Percentiles rank a stretch among this genome's conserved stretches.
phyloP scores from a whole-genome alignment of 2,888 invertebrate genomes.

The Phalera bucephala region DNA sequence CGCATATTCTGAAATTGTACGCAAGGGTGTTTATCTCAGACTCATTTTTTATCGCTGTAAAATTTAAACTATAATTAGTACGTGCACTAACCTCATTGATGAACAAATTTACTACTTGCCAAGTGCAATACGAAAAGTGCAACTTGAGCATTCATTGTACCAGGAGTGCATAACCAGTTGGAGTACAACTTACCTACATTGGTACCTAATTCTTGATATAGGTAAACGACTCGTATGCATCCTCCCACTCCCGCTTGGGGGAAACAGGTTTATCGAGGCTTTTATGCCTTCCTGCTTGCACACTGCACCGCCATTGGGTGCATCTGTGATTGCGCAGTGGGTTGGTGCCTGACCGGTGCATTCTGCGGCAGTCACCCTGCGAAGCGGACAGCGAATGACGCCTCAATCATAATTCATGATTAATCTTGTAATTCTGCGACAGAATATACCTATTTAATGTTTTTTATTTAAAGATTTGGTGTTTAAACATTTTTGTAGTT shows the following conservation, averaged over 20 bases:
- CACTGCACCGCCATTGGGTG: constrained; percentile 8
- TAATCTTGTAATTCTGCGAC: no score
- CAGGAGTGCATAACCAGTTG: constrained; percentile 14
- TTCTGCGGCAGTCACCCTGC: neutral
- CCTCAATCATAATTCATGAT: neutral
- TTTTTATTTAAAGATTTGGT: no score
- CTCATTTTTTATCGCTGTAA: no score
- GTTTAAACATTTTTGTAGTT: no score
- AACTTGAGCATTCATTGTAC: constrained; percentile 12
- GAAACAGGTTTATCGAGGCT: constrained; percentile 4
- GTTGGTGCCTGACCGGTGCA: neutral
- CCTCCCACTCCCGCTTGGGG: constrained; percentile 8
- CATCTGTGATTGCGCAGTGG: constrained; percentile 11
- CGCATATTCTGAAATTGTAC: no score
- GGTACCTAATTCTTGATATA: constrained; percentile 1
- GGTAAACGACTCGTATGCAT: constrained; percentile 3
- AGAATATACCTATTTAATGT: no score
- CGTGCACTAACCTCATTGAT: no score
- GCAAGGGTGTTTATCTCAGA: no score
- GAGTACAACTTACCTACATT: neutral
- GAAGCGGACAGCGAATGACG: neutral
- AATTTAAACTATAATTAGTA: no score
- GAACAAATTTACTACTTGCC: no score
- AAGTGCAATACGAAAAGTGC: constrained; percentile 7
- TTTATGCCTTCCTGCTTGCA: constrained; percentile 20